Conservation (phyloP, 64 coral and sea anemone species). For the Montipora foliosa region DNA sequence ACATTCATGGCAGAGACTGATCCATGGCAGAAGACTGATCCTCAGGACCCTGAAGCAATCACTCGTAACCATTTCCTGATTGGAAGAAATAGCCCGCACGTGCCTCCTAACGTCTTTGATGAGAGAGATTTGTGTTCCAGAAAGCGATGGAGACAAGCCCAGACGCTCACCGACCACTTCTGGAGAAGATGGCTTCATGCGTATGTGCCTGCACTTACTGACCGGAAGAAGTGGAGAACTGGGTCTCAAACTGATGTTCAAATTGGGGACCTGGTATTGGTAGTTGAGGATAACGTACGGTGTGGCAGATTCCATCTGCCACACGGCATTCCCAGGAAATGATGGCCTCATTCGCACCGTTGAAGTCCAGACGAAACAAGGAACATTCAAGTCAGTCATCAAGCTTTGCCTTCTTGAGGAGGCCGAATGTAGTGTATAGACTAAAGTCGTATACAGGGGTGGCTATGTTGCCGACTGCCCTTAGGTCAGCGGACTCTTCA, state of each 20-base stretch:
- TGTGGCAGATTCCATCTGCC: constrained; percentile 28
- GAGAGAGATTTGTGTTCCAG: constrained; percentile 48
- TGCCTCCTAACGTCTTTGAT: constrained; percentile 39
- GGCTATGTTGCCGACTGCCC: not conserved
- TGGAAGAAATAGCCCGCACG: constrained; percentile 58
- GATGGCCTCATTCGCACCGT: constrained; percentile 25
- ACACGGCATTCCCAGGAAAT: constrained; percentile 21
- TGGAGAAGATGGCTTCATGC: constrained; percentile 37
- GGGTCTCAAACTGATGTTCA: constrained; percentile 18
- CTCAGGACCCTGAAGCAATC: constrained; percentile 51
- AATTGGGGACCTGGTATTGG: constrained; percentile 27
- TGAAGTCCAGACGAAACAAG: constrained; percentile 28
- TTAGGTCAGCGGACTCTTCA: too few species aligned
- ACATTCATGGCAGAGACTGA: constrained; percentile 64
- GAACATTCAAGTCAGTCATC: constrained; percentile 27
- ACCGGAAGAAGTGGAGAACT: constrained; percentile 1
- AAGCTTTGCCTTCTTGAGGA: constrained; percentile 49
- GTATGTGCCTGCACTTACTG: not conserved
- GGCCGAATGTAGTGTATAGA: constrained; percentile 21
- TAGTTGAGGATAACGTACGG: constrained; percentile 20
- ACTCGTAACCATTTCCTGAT: constrained; percentile 70
- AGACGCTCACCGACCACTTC: constrained; percentile 16
- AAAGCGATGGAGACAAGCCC: constrained; percentile 64
- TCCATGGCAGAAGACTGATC: too few species aligned
- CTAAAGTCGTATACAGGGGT: constrained; percentile 17